Conservation (phyloP, 2,888 invertebrate species). For the Synanthedon formicaeformis region DNA sequence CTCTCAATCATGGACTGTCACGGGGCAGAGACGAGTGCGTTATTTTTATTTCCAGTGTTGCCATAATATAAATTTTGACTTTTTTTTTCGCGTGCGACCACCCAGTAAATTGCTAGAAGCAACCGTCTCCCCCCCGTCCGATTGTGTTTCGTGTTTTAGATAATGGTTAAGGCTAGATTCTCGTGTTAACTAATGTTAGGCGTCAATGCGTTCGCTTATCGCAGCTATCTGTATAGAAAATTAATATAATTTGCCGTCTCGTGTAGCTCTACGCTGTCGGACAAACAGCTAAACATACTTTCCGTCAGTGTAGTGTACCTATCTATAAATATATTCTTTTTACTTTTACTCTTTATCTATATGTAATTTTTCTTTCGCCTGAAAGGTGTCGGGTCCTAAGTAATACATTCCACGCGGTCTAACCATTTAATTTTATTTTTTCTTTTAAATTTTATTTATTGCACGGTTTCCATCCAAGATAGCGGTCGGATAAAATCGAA, state of each 20-base stretch:
- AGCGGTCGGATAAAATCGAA: slow-evolving; percentile 56
- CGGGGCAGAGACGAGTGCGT: slow-evolving; percentile 14
- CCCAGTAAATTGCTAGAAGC: slow-evolving; percentile 2
- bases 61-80: not conserved
- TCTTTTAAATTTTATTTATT: slow-evolving; percentile 20
- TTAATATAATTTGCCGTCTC: slow-evolving; percentile 18
- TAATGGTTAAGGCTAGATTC: slow-evolving; percentile 48
- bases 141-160: slow-evolving; percentile 45
- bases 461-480: slow-evolving; percentile 8
- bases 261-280: slow-evolving; percentile 13
- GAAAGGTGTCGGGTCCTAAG: slow-evolving; percentile 65
- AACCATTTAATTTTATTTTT: slow-evolving; percentile 46
- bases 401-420: slow-evolving; percentile 66
- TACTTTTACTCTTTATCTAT: slow-evolving; percentile 23
- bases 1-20: slow-evolving; percentile 18
- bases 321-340: slow-evolving; percentile 1
- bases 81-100: not conserved
- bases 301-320: slow-evolving; percentile 2
- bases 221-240: slow-evolving; percentile 32
- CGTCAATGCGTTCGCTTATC: slow-evolving; percentile 57
- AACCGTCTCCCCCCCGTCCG: slow-evolving; percentile 12
- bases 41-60: slow-evolving; percentile 3
- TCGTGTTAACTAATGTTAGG: slow-evolving; percentile 66
- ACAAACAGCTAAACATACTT: slow-evolving; percentile 4
- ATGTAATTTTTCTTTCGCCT: slow-evolving; percentile 43